phyloP scores from a whole-genome alignment of 2,888 invertebrate genomes.

The Octonoba sinensis region DNA sequence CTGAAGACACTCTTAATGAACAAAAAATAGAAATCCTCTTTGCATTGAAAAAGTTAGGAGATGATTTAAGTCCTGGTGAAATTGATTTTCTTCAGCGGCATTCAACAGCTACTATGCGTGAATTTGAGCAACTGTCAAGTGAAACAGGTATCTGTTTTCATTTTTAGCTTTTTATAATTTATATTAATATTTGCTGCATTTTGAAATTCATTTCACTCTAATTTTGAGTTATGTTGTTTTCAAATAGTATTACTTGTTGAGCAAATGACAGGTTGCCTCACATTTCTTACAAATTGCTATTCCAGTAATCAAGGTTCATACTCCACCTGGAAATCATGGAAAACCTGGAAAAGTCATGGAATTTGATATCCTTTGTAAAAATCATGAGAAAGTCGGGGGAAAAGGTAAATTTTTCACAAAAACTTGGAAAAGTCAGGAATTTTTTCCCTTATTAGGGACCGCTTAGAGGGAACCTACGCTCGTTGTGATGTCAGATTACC shows the following conservation, averaged over 20 bases:
- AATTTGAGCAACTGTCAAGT: conserved; percentile 72
- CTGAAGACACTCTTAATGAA: conserved; percentile 73
- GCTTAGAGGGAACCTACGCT: too few species aligned
- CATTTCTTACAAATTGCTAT: too few species aligned
- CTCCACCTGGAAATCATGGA: too few species aligned
- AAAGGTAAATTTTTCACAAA: too few species aligned
- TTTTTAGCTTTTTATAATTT: neutral
- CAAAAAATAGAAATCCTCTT: conserved; percentile 75
- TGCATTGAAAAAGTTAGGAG: conserved; percentile 73
- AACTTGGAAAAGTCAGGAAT: too few species aligned
- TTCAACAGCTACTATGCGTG: conserved; percentile 71
- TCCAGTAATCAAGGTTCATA: too few species aligned
- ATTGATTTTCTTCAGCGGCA: conserved; percentile 71
- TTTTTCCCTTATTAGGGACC: too few species aligned
- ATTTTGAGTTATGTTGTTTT: neutral
- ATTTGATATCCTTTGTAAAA: too few species aligned
- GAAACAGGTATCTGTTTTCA: conserved; percentile 40
- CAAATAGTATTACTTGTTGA: neutral
- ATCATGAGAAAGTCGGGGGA: too few species aligned
- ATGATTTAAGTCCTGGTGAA: conserved; percentile 71
- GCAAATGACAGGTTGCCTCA: neutral
- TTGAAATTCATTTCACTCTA: neutral
- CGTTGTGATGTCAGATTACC: too few species aligned
- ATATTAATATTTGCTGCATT: neutral
- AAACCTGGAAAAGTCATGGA: too few species aligned